Percentiles rank a stretch among this genome's conserved stretches.
Conservation (phyloP, 2,113 vertebrate species). For the Enhydra lutris region DNA sequence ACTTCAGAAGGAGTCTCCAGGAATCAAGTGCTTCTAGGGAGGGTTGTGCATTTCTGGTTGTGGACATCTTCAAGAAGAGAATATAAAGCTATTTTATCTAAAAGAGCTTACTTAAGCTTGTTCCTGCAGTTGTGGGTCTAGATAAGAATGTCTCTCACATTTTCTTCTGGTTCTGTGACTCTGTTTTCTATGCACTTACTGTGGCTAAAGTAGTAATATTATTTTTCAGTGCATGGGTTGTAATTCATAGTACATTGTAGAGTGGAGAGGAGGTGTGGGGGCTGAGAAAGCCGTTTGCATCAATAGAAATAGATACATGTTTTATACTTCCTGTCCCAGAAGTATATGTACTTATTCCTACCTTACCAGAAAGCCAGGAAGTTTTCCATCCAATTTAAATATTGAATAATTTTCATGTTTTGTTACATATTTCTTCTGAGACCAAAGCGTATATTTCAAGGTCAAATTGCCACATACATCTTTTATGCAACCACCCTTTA, state of each 20-base stretch:
- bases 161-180: not conserved
- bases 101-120: not conserved
- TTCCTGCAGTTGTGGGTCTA: not conserved
- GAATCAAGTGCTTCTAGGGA: not conserved
- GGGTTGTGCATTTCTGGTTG: not conserved
- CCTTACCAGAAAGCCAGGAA: not conserved
- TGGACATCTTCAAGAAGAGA: not conserved
- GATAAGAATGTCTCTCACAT: not conserved
- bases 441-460: not conserved
- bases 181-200: not conserved
- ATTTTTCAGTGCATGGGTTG: not conserved
- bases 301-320: not conserved
- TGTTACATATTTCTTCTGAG: not conserved
- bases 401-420: constrained; percentile 6
- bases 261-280: not conserved
- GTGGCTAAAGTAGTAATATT: not conserved
- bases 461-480: not conserved
- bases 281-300: not conserved
- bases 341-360: not conserved
- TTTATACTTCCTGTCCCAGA: not conserved
- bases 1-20: not conserved
- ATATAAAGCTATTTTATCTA: not conserved
- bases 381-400: not conserved
- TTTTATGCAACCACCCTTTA: not conserved
- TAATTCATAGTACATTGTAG: not conserved